Conservation (phyloP, 2,797 vertebrate genomes). For the Luscinia luscinia region DNA sequence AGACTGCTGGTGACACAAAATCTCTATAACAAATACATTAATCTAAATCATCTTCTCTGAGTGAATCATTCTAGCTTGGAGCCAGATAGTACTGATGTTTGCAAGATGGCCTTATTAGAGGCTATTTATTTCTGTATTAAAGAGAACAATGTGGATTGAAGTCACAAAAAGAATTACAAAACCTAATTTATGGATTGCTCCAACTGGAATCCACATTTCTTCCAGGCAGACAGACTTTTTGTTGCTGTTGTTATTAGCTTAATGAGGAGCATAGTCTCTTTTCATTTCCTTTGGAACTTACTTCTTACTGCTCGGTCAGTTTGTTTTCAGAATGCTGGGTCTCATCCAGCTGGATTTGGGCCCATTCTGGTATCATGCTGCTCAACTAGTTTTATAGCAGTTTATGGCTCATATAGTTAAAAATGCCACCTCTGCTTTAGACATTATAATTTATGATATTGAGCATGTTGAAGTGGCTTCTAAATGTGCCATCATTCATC, state of each 20-base stretch:
- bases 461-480: not conserved
- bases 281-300: constrained; percentile 32
- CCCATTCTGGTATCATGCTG: not conserved
- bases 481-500: not conserved
- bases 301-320: not conserved
- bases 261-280: constrained; percentile 30
- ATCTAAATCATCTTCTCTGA: not conserved
- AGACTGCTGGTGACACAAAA: constrained; percentile 11
- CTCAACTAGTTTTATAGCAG: not conserved
- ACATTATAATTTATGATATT: not conserved
- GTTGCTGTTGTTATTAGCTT: constrained; percentile 33
- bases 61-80: constrained; percentile 41
- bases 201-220: constrained; percentile 59
- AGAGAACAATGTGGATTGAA: constrained; percentile 17
- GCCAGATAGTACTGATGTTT: constrained; percentile 26
- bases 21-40: not conserved
- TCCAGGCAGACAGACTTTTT: constrained; percentile 42
- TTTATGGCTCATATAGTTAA: not conserved
- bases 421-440: constrained; percentile 1
- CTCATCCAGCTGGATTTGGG: constrained; percentile 31
- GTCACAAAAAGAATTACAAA: constrained; percentile 46
- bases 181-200: constrained; percentile 46
- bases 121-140: constrained; percentile 31
- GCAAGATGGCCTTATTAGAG: constrained; percentile 27
- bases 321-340: constrained; percentile 16